Base-by-base conservation (phyloP, 2,797 vertebrate genomes). In the Myripristis murdjan region DNA sequence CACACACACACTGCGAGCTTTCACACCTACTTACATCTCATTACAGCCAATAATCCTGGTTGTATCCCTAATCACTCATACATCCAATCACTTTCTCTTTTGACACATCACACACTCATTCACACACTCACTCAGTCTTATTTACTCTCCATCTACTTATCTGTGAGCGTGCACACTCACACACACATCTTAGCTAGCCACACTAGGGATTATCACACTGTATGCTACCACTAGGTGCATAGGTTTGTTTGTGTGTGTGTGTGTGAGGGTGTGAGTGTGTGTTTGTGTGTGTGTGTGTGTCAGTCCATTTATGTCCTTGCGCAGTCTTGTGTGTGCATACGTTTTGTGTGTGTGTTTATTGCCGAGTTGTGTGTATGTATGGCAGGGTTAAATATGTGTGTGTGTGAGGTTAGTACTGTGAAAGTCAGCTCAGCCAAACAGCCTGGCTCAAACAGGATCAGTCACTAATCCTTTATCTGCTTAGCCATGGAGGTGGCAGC, bases 381-480 rank as follows among this genome's bases (percentile, higher is more conserved):
- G 11, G 35, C 22, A 11, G 28, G 66, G 33, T 67, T 20, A 35
- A 10, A 15, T 44, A 22, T 28, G 2, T 59, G 37, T 58, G 75
- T 33, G 61, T 4, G 48, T 20, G 67, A 60, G 59, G 28, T 51
- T 65, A 75, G 39, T 63, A 63, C 82, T 87, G 87, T 85, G 84
- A 91, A 90, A 94, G 88, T 88, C 75, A 82, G 89, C 78, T 86
- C 80, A 91, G 70, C 86, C 77, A 89, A 86, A 85, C 85, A 87
- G 87, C 87, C 75, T 73, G 76, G 77, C 88, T 90, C 87, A 88
- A 91, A 92, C 85, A 85, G 88, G 91, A 93, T 92, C 92, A 93
- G 82, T 82, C 60, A 56, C 80, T 93, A 90, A 91, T 90, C 91
- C 88, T 87, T 91, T 91, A 93, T 92, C 90, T 92, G 79, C 81